These are phyloP conservation scores for Lepidothrix coronata DNA, from an alignment of 2,113 vertebrate genomes.

Conservation along the genomic window DNA sequence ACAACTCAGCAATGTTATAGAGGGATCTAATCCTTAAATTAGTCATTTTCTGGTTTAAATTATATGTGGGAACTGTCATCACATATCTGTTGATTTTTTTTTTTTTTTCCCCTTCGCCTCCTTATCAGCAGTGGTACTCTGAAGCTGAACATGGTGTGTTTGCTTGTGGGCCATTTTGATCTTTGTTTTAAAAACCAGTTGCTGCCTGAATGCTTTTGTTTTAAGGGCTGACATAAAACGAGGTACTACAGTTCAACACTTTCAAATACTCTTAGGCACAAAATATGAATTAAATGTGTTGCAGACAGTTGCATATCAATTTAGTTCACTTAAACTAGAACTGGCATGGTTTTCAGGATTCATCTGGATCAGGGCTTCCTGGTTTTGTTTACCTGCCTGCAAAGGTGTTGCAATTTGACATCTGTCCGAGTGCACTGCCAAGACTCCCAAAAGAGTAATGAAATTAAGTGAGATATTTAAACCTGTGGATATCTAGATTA, in stretches of 20 bases:
- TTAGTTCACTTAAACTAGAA: not conserved
- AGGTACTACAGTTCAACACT: not conserved
- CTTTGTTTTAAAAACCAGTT: not conserved
- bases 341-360: not conserved
- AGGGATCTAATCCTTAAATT: not conserved
- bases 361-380: not conserved
- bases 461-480: not conserved
- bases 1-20: not conserved
- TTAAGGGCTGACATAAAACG: not conserved
- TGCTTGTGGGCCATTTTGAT: accelerated
- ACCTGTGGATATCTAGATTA: not conserved
- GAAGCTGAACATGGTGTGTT: not conserved
- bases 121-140: not conserved
- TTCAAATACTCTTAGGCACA: not conserved
- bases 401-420: not conserved
- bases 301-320: not conserved
- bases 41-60: not conserved
- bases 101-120: not conserved
- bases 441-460: not conserved
- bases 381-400: not conserved
- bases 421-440: not conserved
- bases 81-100: not conserved
- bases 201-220: not conserved
- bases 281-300: not conserved
- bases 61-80: not conserved